These are phyloP conservation scores for Pardosa pseudoannulata DNA, from an alignment of 2,888 invertebrate species.

Conservation along the genomic window DNA sequence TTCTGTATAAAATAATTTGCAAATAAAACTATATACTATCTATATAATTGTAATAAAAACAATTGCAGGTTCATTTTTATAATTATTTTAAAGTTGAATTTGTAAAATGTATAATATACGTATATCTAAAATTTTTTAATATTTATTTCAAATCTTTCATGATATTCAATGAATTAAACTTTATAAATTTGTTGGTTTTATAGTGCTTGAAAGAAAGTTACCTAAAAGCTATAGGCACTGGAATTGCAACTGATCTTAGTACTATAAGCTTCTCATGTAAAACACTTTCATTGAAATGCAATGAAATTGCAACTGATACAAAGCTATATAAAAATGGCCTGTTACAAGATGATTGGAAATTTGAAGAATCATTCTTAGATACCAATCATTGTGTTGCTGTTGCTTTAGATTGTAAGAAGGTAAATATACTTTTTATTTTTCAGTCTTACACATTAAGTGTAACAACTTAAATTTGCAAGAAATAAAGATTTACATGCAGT, in stretches of 20 bases:
- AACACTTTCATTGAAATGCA: constrained; percentile 35
- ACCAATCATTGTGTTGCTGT: constrained; percentile 88
- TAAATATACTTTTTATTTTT: background rate
- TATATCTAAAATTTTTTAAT: no score
- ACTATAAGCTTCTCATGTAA: constrained; percentile 84
- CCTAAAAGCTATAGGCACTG: constrained; percentile 92
- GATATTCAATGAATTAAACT: no score
- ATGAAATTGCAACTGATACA: constrained; percentile 81
- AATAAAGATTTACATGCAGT: no score
- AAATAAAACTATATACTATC: no score
- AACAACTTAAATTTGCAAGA: no score
- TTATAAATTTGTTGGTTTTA: constrained; percentile 35
- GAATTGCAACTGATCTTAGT: constrained; percentile 87
- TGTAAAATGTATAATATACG: no score
- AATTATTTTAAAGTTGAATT: no score
- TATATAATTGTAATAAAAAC: no score
- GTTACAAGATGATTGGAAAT: constrained; percentile 83
- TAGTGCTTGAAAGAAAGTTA: constrained; percentile 95
- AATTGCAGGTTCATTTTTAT: no score
- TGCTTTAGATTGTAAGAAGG: constrained; percentile 79
- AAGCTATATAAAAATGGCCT: constrained; percentile 82
- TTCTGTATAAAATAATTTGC: no score
- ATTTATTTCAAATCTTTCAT: no score
- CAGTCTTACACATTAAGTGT: no score
- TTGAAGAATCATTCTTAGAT: constrained; percentile 89